These are phyloP conservation scores for Ceyx margarethae DNA, from an alignment of 2,113 vertebrate genomes.

Conservation along the genomic window DNA sequence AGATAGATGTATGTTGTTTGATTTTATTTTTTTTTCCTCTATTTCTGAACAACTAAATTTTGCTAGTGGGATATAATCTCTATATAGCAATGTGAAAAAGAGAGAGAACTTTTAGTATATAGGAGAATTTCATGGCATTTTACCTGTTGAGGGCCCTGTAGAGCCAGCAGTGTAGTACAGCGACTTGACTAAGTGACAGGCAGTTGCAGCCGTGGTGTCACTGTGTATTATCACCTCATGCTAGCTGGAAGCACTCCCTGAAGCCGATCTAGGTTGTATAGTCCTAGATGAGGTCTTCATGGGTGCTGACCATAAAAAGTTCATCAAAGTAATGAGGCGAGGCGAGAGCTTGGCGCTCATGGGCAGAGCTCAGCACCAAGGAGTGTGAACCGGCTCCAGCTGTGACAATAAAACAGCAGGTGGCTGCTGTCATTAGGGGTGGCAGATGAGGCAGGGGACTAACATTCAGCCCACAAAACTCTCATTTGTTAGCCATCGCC, in stretches of 20 bases:
- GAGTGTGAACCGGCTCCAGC: constrained; percentile 94
- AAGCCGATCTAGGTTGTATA: constrained; percentile 75
- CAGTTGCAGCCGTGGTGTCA: constrained; percentile 60
- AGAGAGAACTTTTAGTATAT: background rate
- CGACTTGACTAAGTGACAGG: constrained; percentile 63
- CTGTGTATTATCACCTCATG: constrained; percentile 67
- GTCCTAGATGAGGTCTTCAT: constrained; percentile 92
- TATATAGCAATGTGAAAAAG: background rate
- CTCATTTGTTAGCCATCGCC: constrained; percentile 89
- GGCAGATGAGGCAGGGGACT: constrained; percentile 93
- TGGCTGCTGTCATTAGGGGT: constrained; percentile 97
- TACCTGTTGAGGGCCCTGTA: constrained; percentile 77
- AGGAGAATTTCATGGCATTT: constrained; percentile 27
- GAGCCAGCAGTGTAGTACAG: constrained; percentile 62
- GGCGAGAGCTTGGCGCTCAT: constrained; percentile 82
- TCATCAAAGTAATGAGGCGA: constrained; percentile 99
- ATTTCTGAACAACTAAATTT: constrained; percentile 23
- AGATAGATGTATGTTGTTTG: background rate
- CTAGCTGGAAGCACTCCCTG: constrained; percentile 74
- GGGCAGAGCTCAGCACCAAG: constrained; percentile 89
- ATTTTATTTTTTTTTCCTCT: background rate
- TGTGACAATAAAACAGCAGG: constrained; percentile 99
- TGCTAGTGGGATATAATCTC: background rate
- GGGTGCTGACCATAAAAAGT: constrained; percentile 99
- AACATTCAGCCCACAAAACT: constrained; percentile 82